Base-by-base conservation (phyloP, 1,140 invertebrate species). In the Temnothorax curvispinosus region DNA sequence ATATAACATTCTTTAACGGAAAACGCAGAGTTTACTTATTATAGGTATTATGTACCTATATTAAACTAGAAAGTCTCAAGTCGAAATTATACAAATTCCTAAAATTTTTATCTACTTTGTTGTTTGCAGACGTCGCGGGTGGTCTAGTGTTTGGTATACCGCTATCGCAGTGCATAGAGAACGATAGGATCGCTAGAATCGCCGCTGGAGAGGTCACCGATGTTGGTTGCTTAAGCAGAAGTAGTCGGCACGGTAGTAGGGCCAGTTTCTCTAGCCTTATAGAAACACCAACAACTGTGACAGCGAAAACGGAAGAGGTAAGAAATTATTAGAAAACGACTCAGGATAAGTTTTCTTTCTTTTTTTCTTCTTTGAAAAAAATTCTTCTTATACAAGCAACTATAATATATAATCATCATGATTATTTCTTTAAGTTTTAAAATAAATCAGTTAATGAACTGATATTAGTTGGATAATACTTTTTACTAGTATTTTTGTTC, bases 91-190 rank as follows among this genome's bases (percentile, higher is more conserved):
- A 54, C 1, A 41, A 44, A 76, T n/a, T 47, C 9, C 44, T 60
- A 56, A 60, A 60, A 50, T 84, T n/a, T 41, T 8, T 41, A 27
- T 87, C 21, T 60, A 11, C 32, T 32, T 32, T 56, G 74, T 7
- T 91, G 74, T 7, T 91, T 92, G 35, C 93, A 96, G 96, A 96
- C 88, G 94, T 94, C 4, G 88, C 93, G 64, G 91, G 95, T 18
- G 97, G 97, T 74, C 94, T 97, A 82, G 97, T 99, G 85, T 99
- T 99, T 93, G 98, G 98, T 3, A 97, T 98, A 87, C 97, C 98
- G 8, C 94, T 99, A 87, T 95, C 96, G 54, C 97, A 97, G 91
- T 98, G 98, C 92, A 96, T 99, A 77, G 97, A 97, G 91, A 98
- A 98, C 89, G 98, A 98, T 93, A 93, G 96, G 69, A 82, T 96